Conservation (phyloP, 2,113 vertebrate genomes). For the Solea solea region DNA sequence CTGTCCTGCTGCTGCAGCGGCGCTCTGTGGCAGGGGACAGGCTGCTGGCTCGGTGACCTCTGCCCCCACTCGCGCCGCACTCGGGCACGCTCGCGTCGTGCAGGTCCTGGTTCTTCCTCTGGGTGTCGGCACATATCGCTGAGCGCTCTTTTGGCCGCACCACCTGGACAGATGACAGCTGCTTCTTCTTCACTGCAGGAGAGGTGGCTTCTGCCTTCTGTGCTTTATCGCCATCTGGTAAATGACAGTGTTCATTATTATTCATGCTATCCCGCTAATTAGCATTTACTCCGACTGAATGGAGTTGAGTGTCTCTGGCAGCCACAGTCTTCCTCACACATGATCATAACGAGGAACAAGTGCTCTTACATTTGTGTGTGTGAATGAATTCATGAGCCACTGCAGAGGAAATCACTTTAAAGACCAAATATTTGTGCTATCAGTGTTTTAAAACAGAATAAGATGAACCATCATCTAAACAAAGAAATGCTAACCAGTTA, state of each 20-base stretch:
- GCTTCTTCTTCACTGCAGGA: constrained; percentile 53
- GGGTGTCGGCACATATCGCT: constrained; percentile 54
- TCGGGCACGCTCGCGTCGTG: constrained; percentile 54
- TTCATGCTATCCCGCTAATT: no score
- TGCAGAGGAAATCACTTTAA: no score
- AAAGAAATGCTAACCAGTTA: no score
- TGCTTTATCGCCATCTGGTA: constrained; percentile 76
- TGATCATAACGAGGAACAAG: no score
- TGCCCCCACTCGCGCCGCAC: constrained; percentile 55
- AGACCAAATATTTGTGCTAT: no score
- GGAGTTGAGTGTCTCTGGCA: no score
- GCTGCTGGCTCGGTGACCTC: constrained; percentile 70
- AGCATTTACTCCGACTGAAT: no score
- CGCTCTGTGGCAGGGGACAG: constrained; percentile 65
- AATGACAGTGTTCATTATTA: constrained; percentile 5
- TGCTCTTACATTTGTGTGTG: no score
- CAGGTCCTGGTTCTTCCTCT: constrained; percentile 74
- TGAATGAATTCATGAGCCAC: no score
- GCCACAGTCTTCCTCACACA: no score
- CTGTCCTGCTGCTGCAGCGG: constrained; percentile 55
- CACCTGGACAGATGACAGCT: constrained; percentile 78
- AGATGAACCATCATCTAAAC: no score
- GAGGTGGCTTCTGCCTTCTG: constrained; percentile 39
- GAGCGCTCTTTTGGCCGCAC: constrained; percentile 90
- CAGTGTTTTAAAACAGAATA: no score